A percentile compares a stretch with the other conserved stretches of the same genome.
Conservation (phyloP, 1,140 invertebrate species). For the Pachypeltis micranthus region DNA sequence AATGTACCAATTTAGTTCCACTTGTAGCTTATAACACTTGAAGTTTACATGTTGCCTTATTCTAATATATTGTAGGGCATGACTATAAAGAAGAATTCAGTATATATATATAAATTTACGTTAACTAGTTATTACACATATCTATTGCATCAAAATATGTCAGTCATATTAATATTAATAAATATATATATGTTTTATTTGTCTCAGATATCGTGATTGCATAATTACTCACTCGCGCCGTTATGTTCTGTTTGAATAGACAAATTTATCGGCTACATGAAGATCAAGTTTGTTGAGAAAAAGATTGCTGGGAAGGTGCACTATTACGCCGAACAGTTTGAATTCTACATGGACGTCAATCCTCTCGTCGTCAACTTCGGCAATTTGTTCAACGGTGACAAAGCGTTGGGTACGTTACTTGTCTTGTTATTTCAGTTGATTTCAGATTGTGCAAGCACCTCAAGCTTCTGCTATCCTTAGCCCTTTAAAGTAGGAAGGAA, state of each 20-base stretch:
- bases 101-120: background rate
- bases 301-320: background rate
- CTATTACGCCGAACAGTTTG: background rate
- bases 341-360: conserved; percentile 33
- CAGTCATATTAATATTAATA: background rate
- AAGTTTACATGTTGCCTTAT: no score
- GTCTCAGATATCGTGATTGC: no score
- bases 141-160: background rate
- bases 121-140: background rate
- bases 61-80: no score
- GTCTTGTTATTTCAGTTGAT: conserved; percentile 4
- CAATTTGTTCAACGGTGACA: conserved; percentile 44
- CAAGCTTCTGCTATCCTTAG: no score
- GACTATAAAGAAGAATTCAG: background rate
- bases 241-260: background rate
- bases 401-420: conserved; percentile 37
- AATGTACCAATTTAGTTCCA: no score
- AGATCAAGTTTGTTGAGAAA: background rate
- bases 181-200: background rate
- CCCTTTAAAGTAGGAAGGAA: no score
- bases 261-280: background rate
- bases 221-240: no score
- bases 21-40: no score
- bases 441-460: no score
- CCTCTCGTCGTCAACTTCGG: conserved; percentile 41